Base-by-base conservation (phyloP, 1,140 invertebrate genomes). In the Platyscapa corneri region DNA sequence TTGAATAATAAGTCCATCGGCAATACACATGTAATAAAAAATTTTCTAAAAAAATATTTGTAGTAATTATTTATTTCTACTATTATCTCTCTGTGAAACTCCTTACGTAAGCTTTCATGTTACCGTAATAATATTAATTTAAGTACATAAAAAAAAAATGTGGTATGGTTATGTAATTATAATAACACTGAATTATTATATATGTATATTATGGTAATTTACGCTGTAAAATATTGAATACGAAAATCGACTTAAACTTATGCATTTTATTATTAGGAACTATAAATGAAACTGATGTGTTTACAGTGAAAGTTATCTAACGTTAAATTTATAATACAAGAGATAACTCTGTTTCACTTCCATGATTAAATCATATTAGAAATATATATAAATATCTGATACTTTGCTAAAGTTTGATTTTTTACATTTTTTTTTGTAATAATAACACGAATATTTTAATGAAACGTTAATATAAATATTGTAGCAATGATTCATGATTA, bases 21-120 rank as follows among this genome's bases (percentile, higher is more conserved):
- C 32, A 46, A 10, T 81, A 67, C 56, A 34, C 2, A 37, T 53
- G 67, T 56, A 82, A 82, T 82, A 82, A 82, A 82, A 72, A 56
- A 49, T 82, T 72, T 72, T 72, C 56, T 60, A 20, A 53, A 53
- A 76, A 76, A 39, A 0, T 18, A 23, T 20, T 76, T 30, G 30
- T 76, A 30, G n/a, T 76, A 18, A 49, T 76, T 76, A 53, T 49
- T 23, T 49, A 46, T 32, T 81, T 67, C 18, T 6, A 18, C 23
- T 80, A 23, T 65, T 67, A 32, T 32, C 14, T 32, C 30, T 20
- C 8, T 20, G 34, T 34, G 12, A 42, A 42, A 27, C 1, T 72
- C 23, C 37, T 42, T 37, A 39, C 23, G 7, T n/a, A 74, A 74
- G 8, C n/a, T 74, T 74, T 42, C 37, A 3, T 42, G 23, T 42